Conservation (phyloP, 2,888 invertebrate species). For the Drosophila gaucha region DNA sequence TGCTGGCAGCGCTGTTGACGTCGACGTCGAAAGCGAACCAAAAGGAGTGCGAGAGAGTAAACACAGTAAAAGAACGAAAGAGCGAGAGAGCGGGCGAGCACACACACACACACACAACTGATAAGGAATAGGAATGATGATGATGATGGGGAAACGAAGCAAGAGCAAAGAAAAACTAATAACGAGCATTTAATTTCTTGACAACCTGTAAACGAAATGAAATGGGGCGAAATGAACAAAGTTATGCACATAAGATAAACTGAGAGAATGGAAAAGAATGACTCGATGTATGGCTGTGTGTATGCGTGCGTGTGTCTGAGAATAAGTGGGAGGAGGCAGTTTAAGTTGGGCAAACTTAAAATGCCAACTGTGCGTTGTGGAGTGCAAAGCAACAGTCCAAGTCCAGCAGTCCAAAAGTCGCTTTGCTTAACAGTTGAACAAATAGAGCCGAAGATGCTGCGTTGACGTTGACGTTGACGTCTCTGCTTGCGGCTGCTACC, state of each 20-base stretch:
- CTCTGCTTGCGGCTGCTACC: conserved; percentile 23
- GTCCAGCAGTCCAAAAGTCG: conserved; percentile 34
- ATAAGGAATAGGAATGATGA: conserved; percentile 55
- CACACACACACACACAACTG: conserved; percentile 23
- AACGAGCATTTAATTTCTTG: conserved; percentile 69
- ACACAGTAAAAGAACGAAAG: background rate
- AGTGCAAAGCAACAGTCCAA: conserved; percentile 46
- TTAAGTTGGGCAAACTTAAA: conserved; percentile 29
- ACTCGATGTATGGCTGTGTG: background rate
- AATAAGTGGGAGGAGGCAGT: conserved; percentile 9
- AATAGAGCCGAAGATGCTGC: conserved; percentile 40
- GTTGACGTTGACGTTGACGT: background rate
- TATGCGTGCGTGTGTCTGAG: background rate
- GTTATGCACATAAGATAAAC: conserved; percentile 50
- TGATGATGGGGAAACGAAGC: conserved; percentile 13
- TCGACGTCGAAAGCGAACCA: background rate
- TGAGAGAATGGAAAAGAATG: conserved; percentile 39
- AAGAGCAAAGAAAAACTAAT: conserved; percentile 41
- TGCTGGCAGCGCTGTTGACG: conserved; percentile 26
- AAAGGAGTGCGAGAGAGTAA: conserved; percentile 8
- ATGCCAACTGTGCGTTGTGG: conserved; percentile 13
- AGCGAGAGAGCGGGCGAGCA: background rate
- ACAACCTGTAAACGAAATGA: conserved; percentile 59
- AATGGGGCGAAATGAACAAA: conserved; percentile 46
- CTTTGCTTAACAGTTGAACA: conserved; percentile 54